Evolutionary conservation across 2,113 vertebrate species (phyloP).

Genomic region (Xiphorhynchus elegans): DNA sequence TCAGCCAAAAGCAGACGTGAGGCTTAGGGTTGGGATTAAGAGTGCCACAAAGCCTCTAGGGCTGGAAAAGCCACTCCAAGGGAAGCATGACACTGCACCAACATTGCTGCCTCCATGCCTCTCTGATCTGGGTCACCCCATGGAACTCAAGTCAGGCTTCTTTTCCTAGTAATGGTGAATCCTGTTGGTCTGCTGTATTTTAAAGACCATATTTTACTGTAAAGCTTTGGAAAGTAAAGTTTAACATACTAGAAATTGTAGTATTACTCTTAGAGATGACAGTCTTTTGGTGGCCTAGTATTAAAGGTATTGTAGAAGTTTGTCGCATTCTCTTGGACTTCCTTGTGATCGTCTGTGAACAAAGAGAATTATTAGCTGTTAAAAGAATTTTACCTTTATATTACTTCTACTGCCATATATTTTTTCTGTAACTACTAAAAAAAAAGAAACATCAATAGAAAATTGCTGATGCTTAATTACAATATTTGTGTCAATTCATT

Average conservation of each 20-base stretch:
- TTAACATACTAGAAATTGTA: neutral
- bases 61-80: neutral
- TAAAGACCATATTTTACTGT: neutral
- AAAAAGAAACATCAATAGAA: neutral
- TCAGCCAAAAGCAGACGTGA: neutral
- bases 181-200: neutral
- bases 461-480: neutral
- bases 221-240: neutral
- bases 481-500: neutral
- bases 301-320: neutral
- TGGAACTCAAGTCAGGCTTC: neutral
- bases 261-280: neutral
- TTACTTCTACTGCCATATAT: neutral
- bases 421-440: neutral
- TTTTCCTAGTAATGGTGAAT: neutral
- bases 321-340: neutral
- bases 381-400: neutral
- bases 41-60: neutral
- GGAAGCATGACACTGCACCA: accelerated
- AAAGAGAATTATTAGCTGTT: neutral
- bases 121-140: neutral
- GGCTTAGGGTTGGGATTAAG: neutral
- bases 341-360: neutral
- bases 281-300: neutral
- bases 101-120: neutral